A percentile compares a stretch with the other conserved stretches of the same genome.
Evolutionary conservation across 2,888 invertebrate genomes (phyloP).

Genomic region (Melipona bicolor): DNA sequence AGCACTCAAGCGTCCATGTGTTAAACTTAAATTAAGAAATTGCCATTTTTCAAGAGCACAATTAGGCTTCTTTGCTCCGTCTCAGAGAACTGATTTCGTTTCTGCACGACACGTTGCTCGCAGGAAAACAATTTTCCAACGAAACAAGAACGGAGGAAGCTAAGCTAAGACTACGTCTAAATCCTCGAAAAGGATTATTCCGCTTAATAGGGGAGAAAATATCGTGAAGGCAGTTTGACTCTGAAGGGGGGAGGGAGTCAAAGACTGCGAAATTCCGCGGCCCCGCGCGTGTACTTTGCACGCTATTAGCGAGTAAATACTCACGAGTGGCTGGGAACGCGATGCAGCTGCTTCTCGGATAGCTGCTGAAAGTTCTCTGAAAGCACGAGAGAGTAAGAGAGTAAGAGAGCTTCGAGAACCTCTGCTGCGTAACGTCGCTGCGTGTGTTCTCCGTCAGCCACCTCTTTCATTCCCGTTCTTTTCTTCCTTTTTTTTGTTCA

Average conservation of each 20-base stretch:
- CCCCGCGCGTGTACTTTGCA: constrained; percentile 59
- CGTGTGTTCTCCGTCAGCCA: constrained; percentile 16
- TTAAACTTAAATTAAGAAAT: too few relatives aligned
- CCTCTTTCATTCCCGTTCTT: not conserved
- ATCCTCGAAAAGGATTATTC: constrained; percentile 42
- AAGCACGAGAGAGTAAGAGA: too few relatives aligned
- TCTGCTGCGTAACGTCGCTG: constrained; percentile 19
- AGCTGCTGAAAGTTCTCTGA: constrained; percentile 62
- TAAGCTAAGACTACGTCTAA: constrained; percentile 29
- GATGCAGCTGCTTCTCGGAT: constrained; percentile 48
- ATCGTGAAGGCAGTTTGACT: constrained; percentile 35
- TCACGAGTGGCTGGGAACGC: constrained; percentile 56
- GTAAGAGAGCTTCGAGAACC: constrained; percentile 46
- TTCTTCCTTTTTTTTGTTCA: not conserved
- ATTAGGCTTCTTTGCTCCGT: not conserved
- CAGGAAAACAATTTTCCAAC: constrained; percentile 31
- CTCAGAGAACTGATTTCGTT: not conserved
- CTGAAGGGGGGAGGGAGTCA: constrained; percentile 24
- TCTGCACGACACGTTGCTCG: constrained; percentile 11
- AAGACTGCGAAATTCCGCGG: constrained; percentile 56
- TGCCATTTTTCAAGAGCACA: too few relatives aligned
- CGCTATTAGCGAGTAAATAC: constrained; percentile 70
- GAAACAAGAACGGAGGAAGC: constrained; percentile 20
- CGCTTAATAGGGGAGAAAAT: constrained; percentile 38
- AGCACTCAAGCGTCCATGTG: too few relatives aligned